These are phyloP conservation scores for Sitophilus oryzae DNA, from an alignment of 1,140 invertebrate species.

Conservation along the genomic window DNA sequence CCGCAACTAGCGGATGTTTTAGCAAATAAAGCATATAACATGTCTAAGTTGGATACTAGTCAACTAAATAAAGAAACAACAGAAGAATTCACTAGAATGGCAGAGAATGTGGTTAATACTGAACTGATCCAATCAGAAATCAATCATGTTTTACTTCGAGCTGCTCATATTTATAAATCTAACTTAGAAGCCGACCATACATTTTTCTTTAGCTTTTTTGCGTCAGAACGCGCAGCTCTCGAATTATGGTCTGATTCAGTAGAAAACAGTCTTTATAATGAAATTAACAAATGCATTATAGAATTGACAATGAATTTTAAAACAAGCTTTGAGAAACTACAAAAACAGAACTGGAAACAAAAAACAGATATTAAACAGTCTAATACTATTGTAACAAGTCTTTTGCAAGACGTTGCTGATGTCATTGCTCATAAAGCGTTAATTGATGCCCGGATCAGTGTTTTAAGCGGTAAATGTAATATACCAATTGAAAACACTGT, in stretches of 20 bases:
- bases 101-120: constrained; percentile 62
- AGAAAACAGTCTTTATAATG: constrained; percentile 58
- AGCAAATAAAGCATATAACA: constrained; percentile 57
- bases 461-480: constrained; percentile 49
- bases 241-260: constrained; percentile 65
- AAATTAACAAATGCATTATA: constrained; percentile 61
- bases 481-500: constrained; percentile 15
- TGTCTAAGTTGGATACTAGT: constrained; percentile 46
- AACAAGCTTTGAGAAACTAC: constrained; percentile 49
- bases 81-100: constrained; percentile 60
- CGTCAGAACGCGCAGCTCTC: constrained; percentile 55
- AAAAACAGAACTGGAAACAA: constrained; percentile 41
- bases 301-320: constrained; percentile 62
- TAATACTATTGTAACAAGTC: constrained; percentile 46
- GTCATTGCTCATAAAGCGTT: constrained; percentile 70
- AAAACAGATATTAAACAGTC: constrained; percentile 47
- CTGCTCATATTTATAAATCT: constrained; percentile 57
- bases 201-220: constrained; percentile 51
- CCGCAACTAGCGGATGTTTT: constrained; percentile 59
- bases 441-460: constrained; percentile 62
- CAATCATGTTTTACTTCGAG: constrained; percentile 60
- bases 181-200: constrained; percentile 44
- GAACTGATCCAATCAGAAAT: constrained; percentile 69
- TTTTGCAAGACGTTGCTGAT: constrained; percentile 66
- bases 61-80: constrained; percentile 48